phyloP scores from a whole-genome alignment of 2,888 invertebrate genomes.

The Leptarthrus brevirostris region DNA sequence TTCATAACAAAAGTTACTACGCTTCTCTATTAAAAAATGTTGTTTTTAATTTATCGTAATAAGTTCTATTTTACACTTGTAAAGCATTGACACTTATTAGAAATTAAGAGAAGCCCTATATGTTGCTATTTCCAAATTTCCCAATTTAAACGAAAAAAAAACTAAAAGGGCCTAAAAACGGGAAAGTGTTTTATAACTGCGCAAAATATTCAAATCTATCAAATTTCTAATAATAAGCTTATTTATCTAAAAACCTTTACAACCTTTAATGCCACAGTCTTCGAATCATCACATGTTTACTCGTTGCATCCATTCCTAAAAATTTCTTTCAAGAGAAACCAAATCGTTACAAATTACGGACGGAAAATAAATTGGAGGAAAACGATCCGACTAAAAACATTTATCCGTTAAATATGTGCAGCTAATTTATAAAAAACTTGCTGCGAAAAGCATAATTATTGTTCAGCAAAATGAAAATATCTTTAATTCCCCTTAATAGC shows the following conservation, averaged over 20 bases:
- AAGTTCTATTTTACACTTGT: too few relatives aligned
- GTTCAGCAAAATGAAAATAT: background rate
- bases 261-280: constrained; percentile 35
- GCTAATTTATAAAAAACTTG: too few relatives aligned
- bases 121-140: too few relatives aligned
- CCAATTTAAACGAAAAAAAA: too few relatives aligned
- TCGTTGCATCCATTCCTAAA: constrained; percentile 41
- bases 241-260: constrained; percentile 11
- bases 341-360: constrained; percentile 16
- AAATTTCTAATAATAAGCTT: constrained; percentile 24
- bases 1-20: too few relatives aligned
- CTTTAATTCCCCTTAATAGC: constrained; percentile 31
- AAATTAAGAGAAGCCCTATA: too few relatives aligned
- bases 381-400: background rate
- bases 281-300: constrained; percentile 25
- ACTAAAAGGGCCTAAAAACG: too few relatives aligned
- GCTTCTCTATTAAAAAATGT: too few relatives aligned
- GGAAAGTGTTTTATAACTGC: too few relatives aligned
- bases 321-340: background rate
- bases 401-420: background rate
- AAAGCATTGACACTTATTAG: too few relatives aligned
- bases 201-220: background rate
- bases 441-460: background rate
- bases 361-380: constrained; percentile 29
- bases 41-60: too few relatives aligned